Percentiles rank a stretch among this genome's conserved stretches.
phyloP scores from a whole-genome alignment of 2,113 vertebrate species.

The Mesocricetus auratus region DNA sequence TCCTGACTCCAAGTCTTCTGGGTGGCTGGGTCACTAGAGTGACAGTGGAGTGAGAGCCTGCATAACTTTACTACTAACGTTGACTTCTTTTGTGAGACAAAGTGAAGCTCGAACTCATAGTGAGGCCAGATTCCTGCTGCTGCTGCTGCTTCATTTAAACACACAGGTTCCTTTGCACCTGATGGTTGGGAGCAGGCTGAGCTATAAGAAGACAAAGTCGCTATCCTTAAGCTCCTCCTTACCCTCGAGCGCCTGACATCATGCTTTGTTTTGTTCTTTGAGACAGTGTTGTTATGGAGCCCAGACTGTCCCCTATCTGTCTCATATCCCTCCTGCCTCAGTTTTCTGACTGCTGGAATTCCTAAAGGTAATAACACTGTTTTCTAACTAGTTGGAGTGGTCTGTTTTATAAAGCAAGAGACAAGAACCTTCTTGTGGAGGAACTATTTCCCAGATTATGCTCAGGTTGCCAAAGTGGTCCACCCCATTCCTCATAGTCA shows the following conservation, averaged over 20 bases:
- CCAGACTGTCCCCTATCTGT: background rate
- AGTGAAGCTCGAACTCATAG: background rate
- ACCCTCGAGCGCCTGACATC: background rate
- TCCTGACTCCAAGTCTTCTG: background rate
- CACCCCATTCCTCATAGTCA: background rate
- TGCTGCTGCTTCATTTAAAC: background rate
- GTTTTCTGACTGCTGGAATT: too few relatives aligned
- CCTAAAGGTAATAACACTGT: too few relatives aligned
- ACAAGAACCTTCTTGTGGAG: background rate
- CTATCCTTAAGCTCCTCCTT: background rate
- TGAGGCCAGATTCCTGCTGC: background rate
- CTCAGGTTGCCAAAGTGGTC: background rate
- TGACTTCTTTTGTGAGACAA: background rate
- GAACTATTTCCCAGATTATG: background rate
- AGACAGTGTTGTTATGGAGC: background rate
- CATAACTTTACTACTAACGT: background rate
- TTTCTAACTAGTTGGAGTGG: too few relatives aligned
- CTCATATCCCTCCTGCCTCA: background rate
- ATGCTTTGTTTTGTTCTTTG: background rate
- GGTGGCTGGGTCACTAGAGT: background rate
- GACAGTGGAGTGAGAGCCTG: background rate
- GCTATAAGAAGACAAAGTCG: background rate
- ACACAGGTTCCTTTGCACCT: background rate
- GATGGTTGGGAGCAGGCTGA: background rate
- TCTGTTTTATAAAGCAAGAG: background rate